Conservation (phyloP, 1,140 invertebrate species). For the Globodera ellingtonae region DNA sequence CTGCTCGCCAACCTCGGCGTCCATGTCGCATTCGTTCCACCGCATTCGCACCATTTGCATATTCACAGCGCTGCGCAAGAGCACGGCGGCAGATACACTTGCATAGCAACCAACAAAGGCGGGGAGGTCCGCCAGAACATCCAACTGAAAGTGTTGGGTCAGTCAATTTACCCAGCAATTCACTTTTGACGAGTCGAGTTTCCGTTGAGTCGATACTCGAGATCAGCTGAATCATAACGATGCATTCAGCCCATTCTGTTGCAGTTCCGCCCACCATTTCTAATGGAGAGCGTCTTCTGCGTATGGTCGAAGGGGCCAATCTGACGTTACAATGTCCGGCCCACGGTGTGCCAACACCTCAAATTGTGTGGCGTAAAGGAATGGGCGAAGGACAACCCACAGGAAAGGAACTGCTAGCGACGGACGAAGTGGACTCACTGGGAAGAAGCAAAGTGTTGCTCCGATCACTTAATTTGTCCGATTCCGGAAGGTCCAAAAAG, state of each 20-base stretch:
- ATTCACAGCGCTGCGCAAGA: constrained; percentile 18
- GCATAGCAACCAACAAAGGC: constrained; percentile 47
- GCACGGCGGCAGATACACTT: constrained; percentile 42
- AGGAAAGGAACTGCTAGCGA: background rate
- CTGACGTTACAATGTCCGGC: constrained; percentile 74
- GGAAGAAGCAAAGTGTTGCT: constrained; percentile 3
- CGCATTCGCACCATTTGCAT: constrained; percentile 38
- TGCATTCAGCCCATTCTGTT: background rate
- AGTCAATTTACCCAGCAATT: background rate
- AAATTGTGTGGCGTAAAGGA: constrained; percentile 82
- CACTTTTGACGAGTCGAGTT: too few species aligned
- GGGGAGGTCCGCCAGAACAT: constrained; percentile 41
- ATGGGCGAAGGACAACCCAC: constrained; percentile 15
- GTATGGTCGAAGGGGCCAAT: constrained; percentile 46
- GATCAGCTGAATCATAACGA: too few species aligned
- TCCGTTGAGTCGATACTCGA: too few species aligned
- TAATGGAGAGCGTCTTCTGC: constrained; percentile 53
- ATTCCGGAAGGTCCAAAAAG: constrained; percentile 24
- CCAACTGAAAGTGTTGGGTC: constrained; percentile 48
- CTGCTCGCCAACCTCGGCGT: background rate
- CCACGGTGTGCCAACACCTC: constrained; percentile 79
- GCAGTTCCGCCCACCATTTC: constrained; percentile 65
- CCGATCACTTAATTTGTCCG: background rate
- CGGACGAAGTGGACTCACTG: background rate
- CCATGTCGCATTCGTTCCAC: background rate